Conservation (phyloP, 2,888 invertebrate species). For the Amphipoea oculea region DNA sequence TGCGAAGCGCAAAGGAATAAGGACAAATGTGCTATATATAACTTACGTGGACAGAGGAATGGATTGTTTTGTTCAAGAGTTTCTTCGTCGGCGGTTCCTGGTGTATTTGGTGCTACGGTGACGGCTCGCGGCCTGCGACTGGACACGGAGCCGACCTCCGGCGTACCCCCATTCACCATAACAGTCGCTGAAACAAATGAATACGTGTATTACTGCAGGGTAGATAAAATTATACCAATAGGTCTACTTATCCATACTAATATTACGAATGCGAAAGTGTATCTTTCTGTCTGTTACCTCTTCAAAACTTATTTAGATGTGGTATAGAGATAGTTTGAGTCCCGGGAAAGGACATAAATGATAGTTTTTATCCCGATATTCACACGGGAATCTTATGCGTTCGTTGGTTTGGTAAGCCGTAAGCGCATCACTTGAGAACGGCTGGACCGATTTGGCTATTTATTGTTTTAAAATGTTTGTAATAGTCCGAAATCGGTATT, state of each 20-base stretch:
- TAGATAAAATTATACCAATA: neutral
- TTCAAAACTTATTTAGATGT: too few relatives aligned
- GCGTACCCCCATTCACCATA: constrained; percentile 64
- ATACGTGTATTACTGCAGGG: neutral
- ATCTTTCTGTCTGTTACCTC: too few relatives aligned
- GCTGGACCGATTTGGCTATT: neutral
- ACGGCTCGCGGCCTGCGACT: constrained; percentile 80
- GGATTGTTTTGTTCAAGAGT: constrained; percentile 73
- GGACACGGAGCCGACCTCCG: constrained; percentile 69
- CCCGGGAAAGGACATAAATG: too few relatives aligned
- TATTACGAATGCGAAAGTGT: too few relatives aligned
- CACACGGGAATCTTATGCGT: too few relatives aligned
- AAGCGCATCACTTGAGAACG: neutral
- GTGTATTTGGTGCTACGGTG: constrained; percentile 75
- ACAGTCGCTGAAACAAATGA: constrained; percentile 51
- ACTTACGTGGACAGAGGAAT: constrained; percentile 82
- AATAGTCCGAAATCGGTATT: too few relatives aligned
- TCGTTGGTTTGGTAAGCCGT: neutral
- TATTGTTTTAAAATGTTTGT: neutral
- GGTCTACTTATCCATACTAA: neutral
- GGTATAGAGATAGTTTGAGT: too few relatives aligned
- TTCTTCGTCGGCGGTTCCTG: constrained; percentile 63
- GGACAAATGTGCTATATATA: too few relatives aligned
- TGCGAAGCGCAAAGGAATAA: too few relatives aligned
- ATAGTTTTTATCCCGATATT: too few relatives aligned